phyloP scores from a whole-genome alignment of 2,797 vertebrate species.

The Cuniculus paca region DNA sequence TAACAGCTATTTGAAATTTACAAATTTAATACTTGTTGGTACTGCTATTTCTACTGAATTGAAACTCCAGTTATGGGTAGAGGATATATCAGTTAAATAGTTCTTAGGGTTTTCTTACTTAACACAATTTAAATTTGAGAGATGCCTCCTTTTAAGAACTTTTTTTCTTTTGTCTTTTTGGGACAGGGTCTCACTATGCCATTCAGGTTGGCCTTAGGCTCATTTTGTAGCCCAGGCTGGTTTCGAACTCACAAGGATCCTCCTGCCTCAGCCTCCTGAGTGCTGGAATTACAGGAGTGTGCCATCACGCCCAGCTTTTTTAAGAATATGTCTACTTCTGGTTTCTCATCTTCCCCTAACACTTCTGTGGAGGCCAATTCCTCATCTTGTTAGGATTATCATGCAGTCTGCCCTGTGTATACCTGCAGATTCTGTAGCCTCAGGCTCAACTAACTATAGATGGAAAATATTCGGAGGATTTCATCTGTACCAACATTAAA shows the following conservation, averaged over 20 bases:
- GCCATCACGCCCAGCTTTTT: too few relatives aligned
- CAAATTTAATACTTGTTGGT: background rate
- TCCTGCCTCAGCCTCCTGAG: too few relatives aligned
- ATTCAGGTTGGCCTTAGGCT: too few relatives aligned
- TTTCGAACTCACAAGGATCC: too few relatives aligned
- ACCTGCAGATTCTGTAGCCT: too few relatives aligned
- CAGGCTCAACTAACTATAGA: background rate
- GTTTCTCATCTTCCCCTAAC: background rate
- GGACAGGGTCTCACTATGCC: too few relatives aligned
- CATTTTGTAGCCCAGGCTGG: too few relatives aligned
- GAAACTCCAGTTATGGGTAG: background rate
- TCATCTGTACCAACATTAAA: background rate
- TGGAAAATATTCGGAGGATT: background rate
- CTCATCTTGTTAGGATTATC: background rate
- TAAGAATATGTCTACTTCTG: too few relatives aligned
- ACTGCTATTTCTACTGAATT: background rate
- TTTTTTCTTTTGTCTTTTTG: too few relatives aligned
- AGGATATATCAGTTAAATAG: background rate
- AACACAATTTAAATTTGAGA: background rate
- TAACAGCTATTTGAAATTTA: background rate
- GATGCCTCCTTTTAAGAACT: background rate
- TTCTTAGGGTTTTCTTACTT: constrained; percentile 1
- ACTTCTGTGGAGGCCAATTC: background rate
- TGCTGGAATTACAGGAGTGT: too few relatives aligned
- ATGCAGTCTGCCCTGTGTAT: background rate